A percentile compares a stretch with the other conserved stretches of the same genome.
Conservation (phyloP, 2,113 vertebrate genomes). For the Vulpes ferrilata region DNA sequence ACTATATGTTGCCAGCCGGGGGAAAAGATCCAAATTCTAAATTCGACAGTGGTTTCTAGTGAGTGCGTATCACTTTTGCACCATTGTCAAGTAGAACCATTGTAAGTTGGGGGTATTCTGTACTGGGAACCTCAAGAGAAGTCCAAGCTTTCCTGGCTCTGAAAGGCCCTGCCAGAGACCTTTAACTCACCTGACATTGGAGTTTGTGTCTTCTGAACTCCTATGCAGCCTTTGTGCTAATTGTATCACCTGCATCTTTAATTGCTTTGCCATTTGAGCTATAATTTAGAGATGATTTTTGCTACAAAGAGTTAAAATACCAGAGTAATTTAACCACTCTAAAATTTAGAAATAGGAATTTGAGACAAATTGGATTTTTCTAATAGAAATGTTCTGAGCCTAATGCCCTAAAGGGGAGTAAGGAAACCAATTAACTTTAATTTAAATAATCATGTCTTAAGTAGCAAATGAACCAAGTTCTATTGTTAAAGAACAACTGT, state of each 20-base stretch:
- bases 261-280: not conserved
- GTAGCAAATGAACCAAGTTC: slow-evolving; percentile 84
- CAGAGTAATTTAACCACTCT: slow-evolving; percentile 61
- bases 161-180: not conserved
- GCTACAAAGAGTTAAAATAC: slow-evolving; percentile 68
- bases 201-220: not conserved
- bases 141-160: not conserved
- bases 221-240: not conserved
- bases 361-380: slow-evolving; percentile 89
- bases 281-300: slow-evolving; percentile 20
- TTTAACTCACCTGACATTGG: fast-evolving
- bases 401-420: slow-evolving; percentile 85
- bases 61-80: not conserved
- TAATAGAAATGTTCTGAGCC: slow-evolving; percentile 87
- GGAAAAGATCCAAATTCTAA: not conserved
- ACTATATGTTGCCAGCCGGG: not conserved
- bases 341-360: slow-evolving; percentile 84
- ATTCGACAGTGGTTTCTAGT: not conserved
- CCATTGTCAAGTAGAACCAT: not conserved
- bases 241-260: not conserved
- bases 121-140: not conserved
- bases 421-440: slow-evolving; percentile 89
- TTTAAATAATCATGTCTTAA: slow-evolving; percentile 89
- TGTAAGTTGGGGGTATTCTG: not conserved
- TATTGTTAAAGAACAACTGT: slow-evolving; percentile 86